A percentile compares a stretch with the other conserved stretches of the same genome.
Conservation (phyloP, 2,888 invertebrate species). For the Amiota communis region DNA sequence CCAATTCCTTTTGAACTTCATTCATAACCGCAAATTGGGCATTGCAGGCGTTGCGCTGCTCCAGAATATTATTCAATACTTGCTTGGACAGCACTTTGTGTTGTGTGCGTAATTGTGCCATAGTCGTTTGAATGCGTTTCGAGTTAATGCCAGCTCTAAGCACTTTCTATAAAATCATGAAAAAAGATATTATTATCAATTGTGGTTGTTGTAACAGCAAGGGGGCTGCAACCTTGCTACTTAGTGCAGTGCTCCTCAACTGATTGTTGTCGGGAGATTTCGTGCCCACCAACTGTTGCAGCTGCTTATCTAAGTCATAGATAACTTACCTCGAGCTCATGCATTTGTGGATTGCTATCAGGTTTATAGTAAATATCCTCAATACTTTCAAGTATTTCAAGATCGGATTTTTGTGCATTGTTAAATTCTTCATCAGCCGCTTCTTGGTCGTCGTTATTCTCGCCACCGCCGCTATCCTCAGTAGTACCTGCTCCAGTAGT, state of each 20-base stretch:
- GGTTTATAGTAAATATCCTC: conserved; percentile 69
- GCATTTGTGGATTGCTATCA: conserved; percentile 67
- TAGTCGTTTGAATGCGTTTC: conserved; percentile 68
- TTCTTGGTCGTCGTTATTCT: conserved; percentile 10
- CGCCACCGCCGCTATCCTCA: neutral
- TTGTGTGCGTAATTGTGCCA: conserved; percentile 69
- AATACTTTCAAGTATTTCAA: conserved; percentile 72
- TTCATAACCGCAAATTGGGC: conserved; percentile 86
- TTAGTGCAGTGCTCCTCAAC: too few species aligned
- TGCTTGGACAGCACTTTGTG: conserved; percentile 89
- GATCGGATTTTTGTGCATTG: conserved; percentile 68
- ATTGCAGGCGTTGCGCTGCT: conserved; percentile 91
- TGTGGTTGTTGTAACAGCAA: too few species aligned
- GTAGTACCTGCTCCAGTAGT: neutral
- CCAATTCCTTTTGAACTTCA: conserved; percentile 80
- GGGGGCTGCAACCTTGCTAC: too few species aligned
- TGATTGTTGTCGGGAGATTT: neutral
- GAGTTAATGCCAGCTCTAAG: conserved; percentile 66
- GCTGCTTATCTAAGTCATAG: neutral
- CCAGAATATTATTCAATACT: conserved; percentile 92
- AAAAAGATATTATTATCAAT: neutral
- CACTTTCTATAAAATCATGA: conserved; percentile 63
- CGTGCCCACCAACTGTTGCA: too few species aligned
- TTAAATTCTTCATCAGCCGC: conserved; percentile 41
- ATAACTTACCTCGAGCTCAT: conserved; percentile 68